A percentile compares a stretch with the other conserved stretches of the same genome.
These are phyloP conservation scores for Drosophila nannoptera DNA, from an alignment of 1,140 invertebrate species.

Conservation along the genomic window DNA sequence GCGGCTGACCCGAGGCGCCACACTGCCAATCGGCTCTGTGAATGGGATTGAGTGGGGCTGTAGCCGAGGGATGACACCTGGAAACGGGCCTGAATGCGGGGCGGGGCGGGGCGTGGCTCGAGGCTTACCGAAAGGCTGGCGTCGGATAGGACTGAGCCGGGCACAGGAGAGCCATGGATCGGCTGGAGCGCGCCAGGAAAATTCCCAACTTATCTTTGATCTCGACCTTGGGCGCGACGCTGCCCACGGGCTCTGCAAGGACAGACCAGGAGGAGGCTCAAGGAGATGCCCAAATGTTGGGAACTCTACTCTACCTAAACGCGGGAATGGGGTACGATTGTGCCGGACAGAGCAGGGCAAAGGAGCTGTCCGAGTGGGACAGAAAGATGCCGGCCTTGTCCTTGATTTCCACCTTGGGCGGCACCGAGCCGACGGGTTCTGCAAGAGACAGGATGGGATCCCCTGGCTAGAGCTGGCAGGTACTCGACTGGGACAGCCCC, in stretches of 20 bases:
- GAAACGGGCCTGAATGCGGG: constrained; percentile 22
- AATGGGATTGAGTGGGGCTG: background rate
- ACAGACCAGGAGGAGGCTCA: background rate
- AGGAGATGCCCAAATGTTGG: constrained; percentile 16
- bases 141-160: constrained; percentile 84
- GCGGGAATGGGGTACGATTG: constrained; percentile 86
- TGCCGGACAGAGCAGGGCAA: constrained; percentile 84
- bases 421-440: constrained; percentile 84
- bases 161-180: constrained; percentile 81
- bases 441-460: background rate
- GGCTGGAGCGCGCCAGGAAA: constrained; percentile 48
- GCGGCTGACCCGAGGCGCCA: constrained; percentile 86
- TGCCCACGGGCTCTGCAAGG: constrained; percentile 81
- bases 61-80: background rate
- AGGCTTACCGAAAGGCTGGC: constrained; percentile 82
- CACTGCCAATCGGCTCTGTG: constrained; percentile 87
- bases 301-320: constrained; percentile 80
- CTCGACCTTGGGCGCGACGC: constrained; percentile 82
- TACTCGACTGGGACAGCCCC: constrained; percentile 82
- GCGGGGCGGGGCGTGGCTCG: background rate
- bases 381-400: constrained; percentile 79
- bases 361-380: constrained; percentile 66
- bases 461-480: background rate
- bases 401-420: constrained; percentile 83
- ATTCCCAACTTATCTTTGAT: constrained; percentile 81